Conservation (phyloP, 2,797 vertebrate species). For the Sparus aurata region DNA sequence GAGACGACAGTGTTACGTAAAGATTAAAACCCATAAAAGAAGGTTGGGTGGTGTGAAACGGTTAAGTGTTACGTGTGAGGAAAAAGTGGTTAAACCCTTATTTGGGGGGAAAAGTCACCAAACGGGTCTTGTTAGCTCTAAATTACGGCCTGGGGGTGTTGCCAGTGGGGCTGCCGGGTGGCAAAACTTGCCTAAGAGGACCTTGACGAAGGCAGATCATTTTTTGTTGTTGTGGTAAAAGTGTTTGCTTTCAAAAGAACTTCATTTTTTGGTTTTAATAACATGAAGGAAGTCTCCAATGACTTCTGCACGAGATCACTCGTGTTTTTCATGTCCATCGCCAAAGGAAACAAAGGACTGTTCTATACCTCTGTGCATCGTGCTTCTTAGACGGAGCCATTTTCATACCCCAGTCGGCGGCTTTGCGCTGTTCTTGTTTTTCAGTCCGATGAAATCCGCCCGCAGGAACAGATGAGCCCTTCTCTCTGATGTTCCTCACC, state of each 20-base stretch:
- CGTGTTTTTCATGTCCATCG: not conserved
- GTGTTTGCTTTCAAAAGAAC: not conserved
- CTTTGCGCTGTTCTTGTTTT: slow-evolving; percentile 40
- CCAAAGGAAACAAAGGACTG: not conserved
- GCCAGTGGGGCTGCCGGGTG: no score
- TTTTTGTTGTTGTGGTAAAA: not conserved
- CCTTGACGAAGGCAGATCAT: not conserved
- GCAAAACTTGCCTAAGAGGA: no score
- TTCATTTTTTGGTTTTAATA: not conserved
- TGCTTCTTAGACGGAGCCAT: no score
- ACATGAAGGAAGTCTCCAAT: not conserved
- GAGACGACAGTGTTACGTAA: no score
- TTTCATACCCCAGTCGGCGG: slow-evolving; percentile 5
- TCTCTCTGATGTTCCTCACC: slow-evolving; percentile 53
- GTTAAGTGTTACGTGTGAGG: no score
- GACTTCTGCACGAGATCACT: not conserved
- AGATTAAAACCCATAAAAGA: no score
- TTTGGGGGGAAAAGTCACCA: no score
- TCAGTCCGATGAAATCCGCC: slow-evolving; percentile 35
- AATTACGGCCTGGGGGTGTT: no score
- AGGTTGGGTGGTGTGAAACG: no score
- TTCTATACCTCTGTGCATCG: not conserved
- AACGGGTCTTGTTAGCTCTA: no score
- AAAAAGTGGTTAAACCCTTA: no score
- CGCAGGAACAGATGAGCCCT: slow-evolving; percentile 22